Evolutionary conservation across 64 coral and sea anemone genomes (phyloP).

Genomic region (Stylophora pistillata): DNA sequence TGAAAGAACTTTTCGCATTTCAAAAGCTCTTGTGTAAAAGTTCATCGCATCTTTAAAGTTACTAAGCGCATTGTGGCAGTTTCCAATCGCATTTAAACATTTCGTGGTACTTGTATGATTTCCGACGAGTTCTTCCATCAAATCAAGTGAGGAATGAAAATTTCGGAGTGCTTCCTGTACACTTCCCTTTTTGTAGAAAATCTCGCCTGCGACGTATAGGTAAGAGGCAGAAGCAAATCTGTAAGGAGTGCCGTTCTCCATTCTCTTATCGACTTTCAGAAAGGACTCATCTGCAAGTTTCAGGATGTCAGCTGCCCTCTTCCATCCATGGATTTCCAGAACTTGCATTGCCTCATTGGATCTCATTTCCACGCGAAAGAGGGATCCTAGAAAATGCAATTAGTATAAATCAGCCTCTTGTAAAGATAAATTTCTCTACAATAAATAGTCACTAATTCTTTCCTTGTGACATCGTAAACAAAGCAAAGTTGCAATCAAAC

Average conservation of each 20-base stretch:
- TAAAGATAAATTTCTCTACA: background rate
- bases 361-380: conserved; percentile 4
- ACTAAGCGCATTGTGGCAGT: conserved; percentile 6
- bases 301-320: background rate
- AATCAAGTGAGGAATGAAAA: background rate
- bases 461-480: too few relatives aligned
- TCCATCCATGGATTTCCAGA: background rate
- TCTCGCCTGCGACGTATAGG: conserved; percentile 25
- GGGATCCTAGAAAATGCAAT: background rate
- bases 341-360: conserved; percentile 13
- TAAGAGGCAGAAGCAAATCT: background rate
- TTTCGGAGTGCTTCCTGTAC: background rate
- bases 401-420: background rate
- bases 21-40: conserved; percentile 41
- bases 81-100: conserved; percentile 48
- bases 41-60: background rate
- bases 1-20: conserved; percentile 37
- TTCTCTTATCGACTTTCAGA: background rate
- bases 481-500: too few relatives aligned
- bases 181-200: background rate
- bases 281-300: background rate
- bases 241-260: background rate
- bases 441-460: background rate
- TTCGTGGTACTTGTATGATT: conserved; percentile 27
- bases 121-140: conserved; percentile 26